These are phyloP conservation scores for Abramis brama DNA, from an alignment of 2,113 vertebrate genomes.

Conservation along the genomic window DNA sequence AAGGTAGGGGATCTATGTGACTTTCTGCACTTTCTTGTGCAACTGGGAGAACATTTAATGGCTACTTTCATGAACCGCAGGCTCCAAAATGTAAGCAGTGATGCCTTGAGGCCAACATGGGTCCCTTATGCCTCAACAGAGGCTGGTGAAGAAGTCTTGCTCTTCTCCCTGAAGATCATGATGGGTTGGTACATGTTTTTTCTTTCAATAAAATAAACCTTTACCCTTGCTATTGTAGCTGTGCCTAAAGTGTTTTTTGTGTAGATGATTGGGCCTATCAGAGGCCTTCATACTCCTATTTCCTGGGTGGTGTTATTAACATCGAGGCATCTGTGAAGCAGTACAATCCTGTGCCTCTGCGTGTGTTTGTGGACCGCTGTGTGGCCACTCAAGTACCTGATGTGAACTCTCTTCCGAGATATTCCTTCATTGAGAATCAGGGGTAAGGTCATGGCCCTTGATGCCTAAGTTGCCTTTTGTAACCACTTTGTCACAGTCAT, in stretches of 20 bases:
- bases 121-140: slow-evolving; percentile 44
- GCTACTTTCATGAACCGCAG: slow-evolving; percentile 11
- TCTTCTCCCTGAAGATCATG: slow-evolving; percentile 67
- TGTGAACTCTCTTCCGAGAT: slow-evolving; percentile 60
- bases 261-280: slow-evolving; percentile 55
- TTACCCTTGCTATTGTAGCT: no score
- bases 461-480: no score
- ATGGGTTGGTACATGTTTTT: slow-evolving; percentile 58
- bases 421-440: slow-evolving; percentile 66
- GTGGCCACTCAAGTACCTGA: slow-evolving; percentile 61
- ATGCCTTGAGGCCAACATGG: slow-evolving; percentile 61
- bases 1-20: neutral
- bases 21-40: neutral
- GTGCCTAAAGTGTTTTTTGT: neutral
- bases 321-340: slow-evolving; percentile 1
- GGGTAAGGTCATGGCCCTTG: slow-evolving; percentile 56
- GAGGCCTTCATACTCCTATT: slow-evolving; percentile 26
- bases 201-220: neutral
- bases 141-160: slow-evolving; percentile 55
- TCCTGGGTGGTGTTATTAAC: no score
- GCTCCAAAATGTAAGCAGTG: slow-evolving; percentile 63
- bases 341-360: slow-evolving; percentile 65
- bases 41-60: neutral
- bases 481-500: no score
- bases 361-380: slow-evolving; percentile 67